A percentile compares a stretch with the other conserved stretches of the same genome.
These are phyloP conservation scores for Lerema accius DNA, from an alignment of 1,140 invertebrate genomes.

Conservation along the genomic window DNA sequence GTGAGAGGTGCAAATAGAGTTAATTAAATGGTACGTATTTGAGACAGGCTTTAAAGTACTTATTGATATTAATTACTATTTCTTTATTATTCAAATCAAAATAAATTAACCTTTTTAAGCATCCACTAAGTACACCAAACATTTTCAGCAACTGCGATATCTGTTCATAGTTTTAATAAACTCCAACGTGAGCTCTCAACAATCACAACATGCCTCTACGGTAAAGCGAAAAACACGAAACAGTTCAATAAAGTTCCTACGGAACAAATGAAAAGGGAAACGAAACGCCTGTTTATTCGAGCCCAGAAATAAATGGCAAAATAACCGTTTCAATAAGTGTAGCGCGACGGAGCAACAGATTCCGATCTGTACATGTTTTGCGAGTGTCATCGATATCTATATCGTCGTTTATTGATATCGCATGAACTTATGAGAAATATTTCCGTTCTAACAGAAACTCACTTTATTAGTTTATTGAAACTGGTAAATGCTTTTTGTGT, in stretches of 20 bases:
- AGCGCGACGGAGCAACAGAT: slow-evolving; percentile 20
- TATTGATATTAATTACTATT: too few relatives aligned
- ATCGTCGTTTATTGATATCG: not conserved
- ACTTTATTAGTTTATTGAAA: too few relatives aligned
- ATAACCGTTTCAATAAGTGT: slow-evolving; percentile 25
- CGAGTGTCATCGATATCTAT: not conserved
- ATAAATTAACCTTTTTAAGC: too few relatives aligned
- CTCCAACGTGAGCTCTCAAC: not conserved
- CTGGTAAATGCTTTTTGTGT: too few relatives aligned
- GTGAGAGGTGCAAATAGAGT: too few relatives aligned
- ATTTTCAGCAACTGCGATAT: too few relatives aligned
- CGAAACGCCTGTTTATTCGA: slow-evolving; percentile 5
- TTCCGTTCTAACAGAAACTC: not conserved
- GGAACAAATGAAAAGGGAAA: slow-evolving; percentile 26
- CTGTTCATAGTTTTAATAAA: too few relatives aligned
- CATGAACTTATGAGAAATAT: not conserved
- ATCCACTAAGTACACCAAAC: too few relatives aligned
- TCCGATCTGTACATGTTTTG: not conserved
- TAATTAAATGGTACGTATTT: too few relatives aligned
- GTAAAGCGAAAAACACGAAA: slow-evolving; percentile 18
- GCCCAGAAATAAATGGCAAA: slow-evolving; percentile 23
- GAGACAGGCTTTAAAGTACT: too few relatives aligned
- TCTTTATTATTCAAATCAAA: too few relatives aligned
- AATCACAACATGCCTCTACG: not conserved
- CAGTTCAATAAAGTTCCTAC: slow-evolving; percentile 23